These are phyloP conservation scores for Polyommatus iphigenia DNA, from an alignment of 2,888 invertebrate genomes.

Conservation along the genomic window DNA sequence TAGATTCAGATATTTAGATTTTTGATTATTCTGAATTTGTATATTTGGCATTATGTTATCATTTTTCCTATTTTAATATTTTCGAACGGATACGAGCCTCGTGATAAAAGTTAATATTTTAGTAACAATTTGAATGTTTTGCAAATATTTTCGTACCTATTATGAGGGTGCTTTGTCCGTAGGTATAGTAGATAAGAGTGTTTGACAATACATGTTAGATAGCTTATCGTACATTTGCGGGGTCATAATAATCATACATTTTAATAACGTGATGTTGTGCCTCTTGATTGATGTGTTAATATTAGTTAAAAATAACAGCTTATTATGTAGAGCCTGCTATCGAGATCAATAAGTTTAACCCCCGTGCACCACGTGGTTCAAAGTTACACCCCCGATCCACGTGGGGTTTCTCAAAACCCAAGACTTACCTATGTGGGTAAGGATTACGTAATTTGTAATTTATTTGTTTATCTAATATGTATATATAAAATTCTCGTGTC, in stretches of 20 bases:
- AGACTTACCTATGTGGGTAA: too few species aligned
- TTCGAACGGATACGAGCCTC: neutral
- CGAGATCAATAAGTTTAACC: too few species aligned
- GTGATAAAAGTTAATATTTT: neutral
- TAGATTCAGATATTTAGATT: too few species aligned
- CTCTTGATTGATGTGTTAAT: neutral
- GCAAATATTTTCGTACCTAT: neutral
- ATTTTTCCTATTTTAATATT: neutral
- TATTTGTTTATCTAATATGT: too few species aligned
- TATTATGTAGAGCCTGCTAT: neutral
- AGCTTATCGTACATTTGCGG: slow-evolving; percentile 29
- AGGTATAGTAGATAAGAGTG: slow-evolving; percentile 27
- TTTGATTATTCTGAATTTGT: too few species aligned
- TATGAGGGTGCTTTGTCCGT: neutral
- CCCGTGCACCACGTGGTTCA: too few species aligned
- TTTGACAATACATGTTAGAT: slow-evolving; percentile 31
- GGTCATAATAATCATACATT: slow-evolving; percentile 29
- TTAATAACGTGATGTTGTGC: neutral
- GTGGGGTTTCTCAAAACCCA: too few species aligned
- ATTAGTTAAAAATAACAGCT: neutral
- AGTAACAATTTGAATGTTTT: neutral
- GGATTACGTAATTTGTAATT: too few species aligned
- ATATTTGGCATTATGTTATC: neutral
- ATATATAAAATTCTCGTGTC: too few species aligned
- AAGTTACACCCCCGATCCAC: too few species aligned